Evolutionary conservation across 2,113 vertebrate genomes (phyloP), one percentile per base, ranked within the genome.

Genomic region (Lathamus discolor): DNA sequence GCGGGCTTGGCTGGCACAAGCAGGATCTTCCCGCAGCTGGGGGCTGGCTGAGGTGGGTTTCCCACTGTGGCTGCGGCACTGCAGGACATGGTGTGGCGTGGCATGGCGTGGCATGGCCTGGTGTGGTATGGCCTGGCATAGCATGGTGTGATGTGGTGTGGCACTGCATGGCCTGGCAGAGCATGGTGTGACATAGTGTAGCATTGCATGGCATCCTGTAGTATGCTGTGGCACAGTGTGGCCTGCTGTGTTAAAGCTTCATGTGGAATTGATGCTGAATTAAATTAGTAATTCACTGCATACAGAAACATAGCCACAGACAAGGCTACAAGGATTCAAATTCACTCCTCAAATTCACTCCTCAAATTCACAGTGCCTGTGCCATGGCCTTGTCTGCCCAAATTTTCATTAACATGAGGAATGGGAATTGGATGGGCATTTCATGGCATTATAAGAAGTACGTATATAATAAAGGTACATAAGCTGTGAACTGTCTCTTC

Each of bases 11-110:
- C 55, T 33, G 7, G 27, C 31, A 6, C 14, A 10, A 18, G 23
- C 46, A 55, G 31, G 46, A 63, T 33, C 16, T 19, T 49, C 54
- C 6, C 2, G 3, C 23, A 64, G 27, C 43, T 4, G 12, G 37
- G 37, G 20, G 11, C 5, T 22, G 17, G 17, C 49, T 39, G 11
- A 39, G 13, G 17, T 27, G 28, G 63, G 15, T 6, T 4, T 29
- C 46, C 52, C 7, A 5, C 33, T 10, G 15, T 24, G 17, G 20
- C 59, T 7, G 5, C 5, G 15, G 41, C 17, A 1, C 5, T 1
- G 7, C 13, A 11, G 31, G 31, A 52, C 25, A 3, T 23, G 37
- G 46, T 1, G 0, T 25, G 15, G 28, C 3, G 0, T n/a, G 18
- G 28, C 3, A 0, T n/a, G 18, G 25, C 9, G 13, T 33, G 27